A percentile compares a stretch with the other conserved stretches of the same genome.
phyloP scores from a whole-genome alignment of 2,888 invertebrate genomes.

The Tetragonula carbonaria region DNA sequence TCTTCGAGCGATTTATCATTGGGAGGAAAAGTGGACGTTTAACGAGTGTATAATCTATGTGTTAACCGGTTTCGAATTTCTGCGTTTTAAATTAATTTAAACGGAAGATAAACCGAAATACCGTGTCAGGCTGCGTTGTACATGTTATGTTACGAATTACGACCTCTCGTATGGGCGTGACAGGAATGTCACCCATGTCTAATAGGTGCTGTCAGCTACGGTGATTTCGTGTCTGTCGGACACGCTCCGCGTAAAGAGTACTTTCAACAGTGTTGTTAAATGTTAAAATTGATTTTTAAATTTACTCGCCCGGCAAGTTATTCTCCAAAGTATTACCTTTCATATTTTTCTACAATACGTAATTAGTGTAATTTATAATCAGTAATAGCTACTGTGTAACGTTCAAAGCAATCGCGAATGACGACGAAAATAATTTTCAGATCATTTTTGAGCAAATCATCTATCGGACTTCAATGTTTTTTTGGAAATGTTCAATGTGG shows the following conservation, averaged over 20 bases:
- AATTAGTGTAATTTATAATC: neutral
- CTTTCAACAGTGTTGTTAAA: conserved; percentile 30
- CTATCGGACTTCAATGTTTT: neutral
- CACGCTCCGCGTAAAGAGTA: conserved; percentile 23
- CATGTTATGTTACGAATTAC: conserved; percentile 73
- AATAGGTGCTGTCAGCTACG: conserved; percentile 77
- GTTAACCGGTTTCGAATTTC: conserved; percentile 17
- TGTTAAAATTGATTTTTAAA: conserved; percentile 17
- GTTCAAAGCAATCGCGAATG: neutral
- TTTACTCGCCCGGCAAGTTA: conserved; percentile 7
- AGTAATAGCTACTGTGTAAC: too few relatives aligned
- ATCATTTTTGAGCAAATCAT: neutral
- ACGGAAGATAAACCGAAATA: conserved; percentile 32
- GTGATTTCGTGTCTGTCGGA: conserved; percentile 49
- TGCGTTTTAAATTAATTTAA: conserved; percentile 66
- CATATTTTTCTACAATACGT: too few relatives aligned
- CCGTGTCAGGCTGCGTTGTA: conserved; percentile 63
- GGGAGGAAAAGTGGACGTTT: conserved; percentile 22
- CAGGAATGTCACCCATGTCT: conserved; percentile 73
- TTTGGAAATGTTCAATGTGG: neutral
- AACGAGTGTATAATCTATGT: conserved; percentile 30
- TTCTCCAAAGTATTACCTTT: neutral
- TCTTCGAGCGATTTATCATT: neutral
- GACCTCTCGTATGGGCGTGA: conserved; percentile 69
- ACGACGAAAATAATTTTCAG: neutral